These are phyloP conservation scores for Paracanthobrama guichenoti DNA, from an alignment of 2,113 vertebrate species.

Conservation along the genomic window DNA sequence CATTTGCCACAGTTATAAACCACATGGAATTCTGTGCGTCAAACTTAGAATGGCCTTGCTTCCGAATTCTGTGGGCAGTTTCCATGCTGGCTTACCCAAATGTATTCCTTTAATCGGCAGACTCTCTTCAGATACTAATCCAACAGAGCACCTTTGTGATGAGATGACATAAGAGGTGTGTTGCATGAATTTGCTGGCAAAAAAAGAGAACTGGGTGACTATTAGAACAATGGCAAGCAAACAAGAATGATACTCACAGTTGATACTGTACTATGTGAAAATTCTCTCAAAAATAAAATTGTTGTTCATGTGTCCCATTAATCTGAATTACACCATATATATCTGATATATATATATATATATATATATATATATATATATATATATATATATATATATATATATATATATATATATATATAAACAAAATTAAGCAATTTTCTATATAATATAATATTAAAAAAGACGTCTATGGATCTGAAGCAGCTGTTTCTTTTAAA, in stretches of 20 bases:
- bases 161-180: background rate
- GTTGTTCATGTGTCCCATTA: too few species aligned
- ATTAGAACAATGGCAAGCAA: background rate
- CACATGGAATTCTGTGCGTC: background rate
- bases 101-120: background rate
- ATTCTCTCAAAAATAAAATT: background rate
- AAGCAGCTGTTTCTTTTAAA: background rate
- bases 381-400: too few species aligned
- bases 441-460: background rate
- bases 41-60: background rate
- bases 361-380: too few species aligned
- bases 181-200: background rate
- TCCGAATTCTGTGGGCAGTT: background rate
- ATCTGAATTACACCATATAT: too few species aligned
- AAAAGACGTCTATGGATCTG: background rate
- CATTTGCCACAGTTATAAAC: background rate
- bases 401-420: too few species aligned
- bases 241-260: background rate
- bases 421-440: too few species aligned
- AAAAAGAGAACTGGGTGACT: background rate
- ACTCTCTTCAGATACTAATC: background rate
- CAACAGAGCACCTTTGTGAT: background rate
- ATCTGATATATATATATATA: too few species aligned
- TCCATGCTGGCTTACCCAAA: background rate
- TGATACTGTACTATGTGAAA: background rate